phyloP scores from a whole-genome alignment of 2,888 invertebrate species.

The Margaritifera margaritifera region DNA sequence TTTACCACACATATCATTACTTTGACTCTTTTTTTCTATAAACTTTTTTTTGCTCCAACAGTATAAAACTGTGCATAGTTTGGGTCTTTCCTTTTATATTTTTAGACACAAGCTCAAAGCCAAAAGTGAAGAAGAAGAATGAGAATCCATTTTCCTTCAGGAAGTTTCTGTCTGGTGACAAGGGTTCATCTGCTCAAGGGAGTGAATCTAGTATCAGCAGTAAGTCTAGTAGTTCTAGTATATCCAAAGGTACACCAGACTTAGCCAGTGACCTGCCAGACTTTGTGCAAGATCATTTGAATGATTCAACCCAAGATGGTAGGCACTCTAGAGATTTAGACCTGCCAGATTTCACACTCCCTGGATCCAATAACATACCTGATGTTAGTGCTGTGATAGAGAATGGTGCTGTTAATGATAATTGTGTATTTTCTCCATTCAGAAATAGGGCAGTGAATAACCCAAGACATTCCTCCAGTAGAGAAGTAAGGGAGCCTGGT shows the following conservation, averaged over 20 bases:
- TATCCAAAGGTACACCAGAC: constrained; percentile 5
- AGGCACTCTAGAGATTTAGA: constrained; percentile 29
- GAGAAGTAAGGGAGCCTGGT: too few species aligned
- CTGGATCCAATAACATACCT: constrained; percentile 6
- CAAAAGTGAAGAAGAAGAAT: constrained; percentile 49
- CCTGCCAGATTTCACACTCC: constrained; percentile 59
- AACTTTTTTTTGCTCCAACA: too few species aligned
- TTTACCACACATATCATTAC: too few species aligned
- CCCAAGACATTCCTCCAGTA: too few species aligned
- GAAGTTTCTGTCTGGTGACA: constrained; percentile 59
- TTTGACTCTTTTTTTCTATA: too few species aligned
- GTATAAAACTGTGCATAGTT: too few species aligned
- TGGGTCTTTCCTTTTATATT: constrained; percentile 1
- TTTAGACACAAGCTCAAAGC: constrained; percentile 14
- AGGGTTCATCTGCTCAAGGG: constrained; percentile 11
- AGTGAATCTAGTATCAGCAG: constrained; percentile 3
- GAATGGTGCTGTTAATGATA: too few species aligned
- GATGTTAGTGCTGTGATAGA: constrained; percentile 14
- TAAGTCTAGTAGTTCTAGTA: neutral
- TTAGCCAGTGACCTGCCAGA: constrained; percentile 68
- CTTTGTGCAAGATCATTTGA: constrained; percentile 69
- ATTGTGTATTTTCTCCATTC: too few species aligned
- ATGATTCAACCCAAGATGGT: constrained; percentile 28
- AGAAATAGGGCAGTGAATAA: too few species aligned
- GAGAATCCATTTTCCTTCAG: constrained; percentile 72